phyloP scores from a whole-genome alignment of 2,797 vertebrate genomes.

The Australoheros facetus region DNA sequence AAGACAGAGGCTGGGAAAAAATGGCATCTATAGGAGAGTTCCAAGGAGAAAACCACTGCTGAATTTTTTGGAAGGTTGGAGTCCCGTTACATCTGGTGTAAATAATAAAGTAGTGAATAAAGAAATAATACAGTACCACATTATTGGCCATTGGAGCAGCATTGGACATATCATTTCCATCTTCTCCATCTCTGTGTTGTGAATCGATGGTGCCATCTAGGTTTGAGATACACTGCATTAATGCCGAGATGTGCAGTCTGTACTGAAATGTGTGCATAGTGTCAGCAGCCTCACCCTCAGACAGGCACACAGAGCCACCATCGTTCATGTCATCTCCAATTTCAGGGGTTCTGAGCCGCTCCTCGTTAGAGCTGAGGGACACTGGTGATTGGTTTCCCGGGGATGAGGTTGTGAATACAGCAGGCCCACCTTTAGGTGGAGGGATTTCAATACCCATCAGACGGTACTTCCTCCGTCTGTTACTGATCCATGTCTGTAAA shows the following conservation, averaged over 20 bases:
- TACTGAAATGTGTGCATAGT: neutral
- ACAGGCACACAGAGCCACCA: slow-evolving; percentile 88
- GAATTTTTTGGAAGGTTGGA: too few species aligned
- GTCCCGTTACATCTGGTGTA: too few species aligned
- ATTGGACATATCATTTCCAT: slow-evolving; percentile 79
- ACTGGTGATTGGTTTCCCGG: slow-evolving; percentile 83
- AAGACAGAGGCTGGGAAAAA: too few species aligned
- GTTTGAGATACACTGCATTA: slow-evolving; percentile 52
- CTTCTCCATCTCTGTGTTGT: slow-evolving; percentile 82
- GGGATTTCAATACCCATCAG: slow-evolving; percentile 98
- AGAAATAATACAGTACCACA: slow-evolving; percentile 81
- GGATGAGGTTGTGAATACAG: slow-evolving; percentile 84
- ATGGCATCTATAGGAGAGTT: too few species aligned
- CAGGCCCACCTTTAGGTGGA: slow-evolving; percentile 93
- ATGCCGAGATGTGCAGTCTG: neutral
- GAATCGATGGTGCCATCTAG: slow-evolving; percentile 87
- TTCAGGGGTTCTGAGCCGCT: slow-evolving; percentile 80
- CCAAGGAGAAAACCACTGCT: too few species aligned
- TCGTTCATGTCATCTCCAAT: slow-evolving; percentile 89
- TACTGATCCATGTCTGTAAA: slow-evolving; percentile 97
- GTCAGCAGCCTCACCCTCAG: slow-evolving; percentile 82
- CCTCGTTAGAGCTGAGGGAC: slow-evolving; percentile 85
- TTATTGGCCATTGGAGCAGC: slow-evolving; percentile 81
- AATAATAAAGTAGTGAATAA: too few species aligned
- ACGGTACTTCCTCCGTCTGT: slow-evolving; percentile 97